A percentile compares a stretch with the other conserved stretches of the same genome.
Conservation (phyloP, 1,140 invertebrate species). For the Druon quercuslanigerum region DNA sequence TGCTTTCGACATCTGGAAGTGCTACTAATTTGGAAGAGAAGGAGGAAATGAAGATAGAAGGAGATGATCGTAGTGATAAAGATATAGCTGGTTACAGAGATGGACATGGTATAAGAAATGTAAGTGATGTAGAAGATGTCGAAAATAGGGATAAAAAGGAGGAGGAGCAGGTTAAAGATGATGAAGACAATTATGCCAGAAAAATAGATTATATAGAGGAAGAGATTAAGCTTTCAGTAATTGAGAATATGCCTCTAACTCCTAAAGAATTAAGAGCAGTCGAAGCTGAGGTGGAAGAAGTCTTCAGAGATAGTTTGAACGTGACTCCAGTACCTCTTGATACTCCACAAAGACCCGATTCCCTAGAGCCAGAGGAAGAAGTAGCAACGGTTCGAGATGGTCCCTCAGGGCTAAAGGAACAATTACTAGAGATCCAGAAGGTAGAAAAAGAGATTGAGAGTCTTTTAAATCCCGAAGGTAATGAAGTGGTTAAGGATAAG, state of each 20-base stretch:
- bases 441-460: constrained; percentile 57
- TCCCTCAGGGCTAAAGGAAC: constrained; percentile 44
- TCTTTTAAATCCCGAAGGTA: constrained; percentile 39
- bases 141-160: neutral
- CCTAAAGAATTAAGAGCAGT: constrained; percentile 27
- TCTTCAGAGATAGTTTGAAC: constrained; percentile 61
- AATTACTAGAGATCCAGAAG: constrained; percentile 60
- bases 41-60: neutral
- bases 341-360: constrained; percentile 50
- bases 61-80: neutral
- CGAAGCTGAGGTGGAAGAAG: constrained; percentile 43
- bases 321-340: constrained; percentile 55
- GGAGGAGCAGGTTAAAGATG: constrained; percentile 13
- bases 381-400: neutral
- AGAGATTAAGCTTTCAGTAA: neutral
- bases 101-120: neutral
- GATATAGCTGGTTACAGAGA: neutral
- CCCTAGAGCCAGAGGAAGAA: constrained; percentile 45
- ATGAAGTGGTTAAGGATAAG: too few relatives aligned
- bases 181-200: neutral
- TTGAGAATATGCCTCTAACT: neutral
- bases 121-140: neutral
- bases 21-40: neutral
- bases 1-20: constrained; percentile 50
- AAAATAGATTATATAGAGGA: neutral